Evolutionary conservation across 2,797 vertebrate species (phyloP), one percentile per base, ranked within the genome.

Genomic region (Catharus ustulatus): DNA sequence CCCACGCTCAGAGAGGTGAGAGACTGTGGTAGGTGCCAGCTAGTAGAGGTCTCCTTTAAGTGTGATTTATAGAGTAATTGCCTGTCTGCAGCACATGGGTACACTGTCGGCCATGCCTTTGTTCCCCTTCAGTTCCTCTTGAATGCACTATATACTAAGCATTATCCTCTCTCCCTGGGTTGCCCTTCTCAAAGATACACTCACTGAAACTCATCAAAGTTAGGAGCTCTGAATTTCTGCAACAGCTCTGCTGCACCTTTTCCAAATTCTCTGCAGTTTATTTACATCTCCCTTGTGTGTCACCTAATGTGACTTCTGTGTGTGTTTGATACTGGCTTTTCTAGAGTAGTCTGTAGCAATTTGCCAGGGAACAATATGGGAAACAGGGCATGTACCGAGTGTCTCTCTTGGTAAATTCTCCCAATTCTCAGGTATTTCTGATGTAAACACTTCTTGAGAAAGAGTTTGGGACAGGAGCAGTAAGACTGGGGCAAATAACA

Each of bases 51-150:
- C 81, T 93, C 34, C 81, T 92, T 92, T 96, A 93, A 92, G 81
- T 74, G 90, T 95, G 93, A 96, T 96, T 94, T 95, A 95, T 96
- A 49, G 90, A 94, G 95, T 96, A 95, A 97, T 95, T 93, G 92
- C 90, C 92, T 94, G 89, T 93, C 94, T 93, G 94, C 88, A 94
- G 95, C 95, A 94, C 95, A 92, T 64, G 94, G 90, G 85, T 83
- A 96, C 93, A 58, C 86, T 83, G 84, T 87, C 77, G 93, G 85
- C 85, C 96, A 91, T 96, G 94, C 90, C 87, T 96, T 95, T 91
- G 84, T 93, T 96, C 93, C 91, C 79, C 82, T 91, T 92, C 95
- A 77, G 92, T 94, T 93, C 94, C 91, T 96, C 92, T 87, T 94
- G 89, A 95, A 95, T 81, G 91, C 84, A 66, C 92, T 81, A 58